Evolutionary conservation across 2,797 vertebrate species (phyloP), one percentile per base, ranked within the genome.

Genomic region (Notamacropus eugenii): DNA sequence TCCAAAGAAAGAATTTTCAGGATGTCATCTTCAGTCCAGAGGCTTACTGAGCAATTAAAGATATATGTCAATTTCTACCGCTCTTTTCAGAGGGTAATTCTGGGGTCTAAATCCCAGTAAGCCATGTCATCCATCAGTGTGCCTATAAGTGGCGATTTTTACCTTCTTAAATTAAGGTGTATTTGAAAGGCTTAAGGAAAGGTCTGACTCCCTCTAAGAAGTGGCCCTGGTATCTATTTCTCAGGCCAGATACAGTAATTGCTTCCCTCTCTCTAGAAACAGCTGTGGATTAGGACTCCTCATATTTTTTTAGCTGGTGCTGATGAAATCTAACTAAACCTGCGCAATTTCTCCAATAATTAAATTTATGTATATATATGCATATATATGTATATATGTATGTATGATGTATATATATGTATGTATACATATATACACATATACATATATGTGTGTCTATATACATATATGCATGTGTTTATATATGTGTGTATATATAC

Each of bases 1-100:
- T 90, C 93, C 94, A 95, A 93, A 50, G 54, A 54, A 29, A 91
- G 93, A 95, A 94, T 96, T 97, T 93, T 62, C 55, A 67, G 74
- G 87, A 54, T 91, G 52, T 29, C 95, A 58, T 93, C 93, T 96
- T 95, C 95, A 94, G 62, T 96, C 62, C 90, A 13, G 74, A 54
- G 94, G 97, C 94, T 98, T 95, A 97, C 96, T 97, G 96, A 97
- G 97, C 55, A 92, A 93, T 56, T 67, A 92, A 90, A 94, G 62
- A 93, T 96, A 93, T 92, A 95, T 92, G 93, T 13, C 10, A 90
- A 57, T 74, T 74, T 74, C 34, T 74, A 74, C 34, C 16, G 40
- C 13, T 40, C 34, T 74, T 74, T 74, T 40, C 34, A 74, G 5
- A n/a, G 62, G 62, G 40, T 74, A n/a, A 40, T 14, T 62, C 62